Evolutionary conservation across 2,888 invertebrate genomes (phyloP).

Genomic region (Lasioglossum pauxillum): DNA sequence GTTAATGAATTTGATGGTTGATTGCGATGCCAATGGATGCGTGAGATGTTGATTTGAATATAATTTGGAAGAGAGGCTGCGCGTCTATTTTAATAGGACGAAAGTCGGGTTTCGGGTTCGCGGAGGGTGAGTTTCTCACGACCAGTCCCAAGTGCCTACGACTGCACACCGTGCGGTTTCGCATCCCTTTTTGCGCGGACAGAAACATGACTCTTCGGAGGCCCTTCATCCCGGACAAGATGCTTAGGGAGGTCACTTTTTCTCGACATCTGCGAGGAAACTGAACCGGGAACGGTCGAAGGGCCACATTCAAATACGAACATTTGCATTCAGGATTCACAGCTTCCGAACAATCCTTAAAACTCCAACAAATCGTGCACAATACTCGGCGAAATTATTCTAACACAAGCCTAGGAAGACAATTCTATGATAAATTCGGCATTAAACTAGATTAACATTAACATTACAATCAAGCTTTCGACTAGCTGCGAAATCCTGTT

Average conservation of each 20-base stretch:
- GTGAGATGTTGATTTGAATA: neutral
- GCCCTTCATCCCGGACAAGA: constrained; percentile 56
- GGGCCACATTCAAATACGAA: constrained; percentile 11
- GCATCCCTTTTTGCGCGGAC: constrained; percentile 74
- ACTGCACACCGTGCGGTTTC: constrained; percentile 72
- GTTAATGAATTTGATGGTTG: neutral
- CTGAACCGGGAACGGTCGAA: neutral
- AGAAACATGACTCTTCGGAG: constrained; percentile 74
- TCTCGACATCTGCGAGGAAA: constrained; percentile 57
- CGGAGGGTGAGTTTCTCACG: constrained; percentile 63
- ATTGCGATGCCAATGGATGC: neutral
- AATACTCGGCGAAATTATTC: neutral
- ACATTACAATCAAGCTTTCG: neutral
- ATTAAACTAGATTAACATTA: neutral
- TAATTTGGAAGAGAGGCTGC: neutral
- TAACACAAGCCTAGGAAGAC: neutral
- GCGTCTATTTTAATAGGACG: constrained; percentile 7
- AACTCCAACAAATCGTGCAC: neutral
- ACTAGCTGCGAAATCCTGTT: neutral
- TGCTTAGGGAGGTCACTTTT: constrained; percentile 65
- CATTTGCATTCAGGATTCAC: neutral
- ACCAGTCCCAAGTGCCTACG: constrained; percentile 27
- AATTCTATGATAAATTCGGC: neutral
- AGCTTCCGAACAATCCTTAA: neutral
- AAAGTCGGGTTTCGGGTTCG: constrained; percentile 19